Evolutionary conservation across 1,140 invertebrate species (phyloP).

Genomic region (Aphelenchoides besseyi): DNA sequence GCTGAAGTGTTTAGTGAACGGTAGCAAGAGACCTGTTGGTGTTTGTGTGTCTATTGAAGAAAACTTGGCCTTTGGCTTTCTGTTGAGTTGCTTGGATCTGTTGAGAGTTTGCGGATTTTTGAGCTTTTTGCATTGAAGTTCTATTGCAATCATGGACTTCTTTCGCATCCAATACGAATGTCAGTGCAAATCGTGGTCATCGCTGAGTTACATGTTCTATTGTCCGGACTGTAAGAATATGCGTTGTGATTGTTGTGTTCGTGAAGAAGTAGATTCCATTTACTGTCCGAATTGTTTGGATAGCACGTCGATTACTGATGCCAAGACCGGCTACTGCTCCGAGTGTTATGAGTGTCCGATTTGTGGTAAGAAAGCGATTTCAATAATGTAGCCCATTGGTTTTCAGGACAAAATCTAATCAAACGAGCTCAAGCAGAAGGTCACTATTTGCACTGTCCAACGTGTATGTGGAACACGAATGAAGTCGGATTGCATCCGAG

Average conservation of each 20-base stretch:
- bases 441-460: constrained; percentile 47
- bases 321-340: constrained; percentile 25
- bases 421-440: constrained; percentile 29
- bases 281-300: constrained; percentile 47
- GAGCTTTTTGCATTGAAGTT: too few species aligned
- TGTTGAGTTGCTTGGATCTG: too few species aligned
- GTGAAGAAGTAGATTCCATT: constrained; percentile 39
- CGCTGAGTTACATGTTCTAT: constrained; percentile 36
- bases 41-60: too few species aligned
- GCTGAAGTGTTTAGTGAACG: too few species aligned
- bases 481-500: constrained; percentile 30
- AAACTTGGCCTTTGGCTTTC: too few species aligned
- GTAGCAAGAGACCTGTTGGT: too few species aligned
- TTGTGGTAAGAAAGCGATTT: constrained; percentile 31
- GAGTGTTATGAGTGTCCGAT: constrained; percentile 41
- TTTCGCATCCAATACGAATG: constrained; percentile 39
- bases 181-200: constrained; percentile 37
- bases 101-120: too few species aligned
- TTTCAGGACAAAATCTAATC: constrained; percentile 5
- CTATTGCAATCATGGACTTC: too few species aligned
- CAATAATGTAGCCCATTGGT: too few species aligned
- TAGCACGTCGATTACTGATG: constrained; percentile 27
- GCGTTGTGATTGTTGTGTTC: constrained; percentile 29
- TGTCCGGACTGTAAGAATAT: constrained; percentile 32
- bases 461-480: constrained; percentile 41